Conservation (phyloP, 2,888 invertebrate genomes). For the Omphaloscelis lunosa region DNA sequence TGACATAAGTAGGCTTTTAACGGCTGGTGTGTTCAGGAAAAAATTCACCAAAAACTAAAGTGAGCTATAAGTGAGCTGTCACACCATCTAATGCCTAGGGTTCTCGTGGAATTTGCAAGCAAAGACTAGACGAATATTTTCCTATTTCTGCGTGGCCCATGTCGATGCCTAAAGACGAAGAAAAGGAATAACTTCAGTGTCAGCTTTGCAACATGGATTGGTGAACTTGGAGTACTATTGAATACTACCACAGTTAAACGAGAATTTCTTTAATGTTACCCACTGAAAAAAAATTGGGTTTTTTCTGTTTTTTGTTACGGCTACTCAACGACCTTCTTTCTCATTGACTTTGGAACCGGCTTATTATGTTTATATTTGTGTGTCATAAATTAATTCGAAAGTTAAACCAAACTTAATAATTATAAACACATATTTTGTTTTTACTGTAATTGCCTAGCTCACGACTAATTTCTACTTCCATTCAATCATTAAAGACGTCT, state of each 20-base stretch:
- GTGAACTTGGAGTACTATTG: background rate
- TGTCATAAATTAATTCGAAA: background rate
- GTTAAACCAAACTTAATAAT: too few relatives aligned
- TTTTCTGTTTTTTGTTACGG: too few relatives aligned
- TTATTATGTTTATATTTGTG: too few relatives aligned
- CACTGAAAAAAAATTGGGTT: too few relatives aligned
- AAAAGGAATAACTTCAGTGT: background rate
- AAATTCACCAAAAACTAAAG: too few relatives aligned
- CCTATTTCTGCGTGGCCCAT: background rate
- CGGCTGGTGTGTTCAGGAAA: too few relatives aligned
- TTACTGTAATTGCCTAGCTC: background rate
- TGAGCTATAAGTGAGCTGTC: too few relatives aligned
- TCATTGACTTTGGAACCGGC: background rate
- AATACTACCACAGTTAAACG: too few relatives aligned
- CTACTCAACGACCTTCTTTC: background rate
- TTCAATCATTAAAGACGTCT: background rate
- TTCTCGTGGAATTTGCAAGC: too few relatives aligned
- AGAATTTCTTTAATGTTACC: background rate
- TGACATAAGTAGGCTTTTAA: background rate
- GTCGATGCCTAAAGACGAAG: background rate
- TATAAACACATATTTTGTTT: background rate
- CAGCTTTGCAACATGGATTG: background rate
- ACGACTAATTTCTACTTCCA: background rate
- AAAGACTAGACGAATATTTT: background rate
- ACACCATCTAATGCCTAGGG: too few relatives aligned